phyloP scores from a whole-genome alignment of 2,888 invertebrate species.

The Yponomeuta malinellus region DNA sequence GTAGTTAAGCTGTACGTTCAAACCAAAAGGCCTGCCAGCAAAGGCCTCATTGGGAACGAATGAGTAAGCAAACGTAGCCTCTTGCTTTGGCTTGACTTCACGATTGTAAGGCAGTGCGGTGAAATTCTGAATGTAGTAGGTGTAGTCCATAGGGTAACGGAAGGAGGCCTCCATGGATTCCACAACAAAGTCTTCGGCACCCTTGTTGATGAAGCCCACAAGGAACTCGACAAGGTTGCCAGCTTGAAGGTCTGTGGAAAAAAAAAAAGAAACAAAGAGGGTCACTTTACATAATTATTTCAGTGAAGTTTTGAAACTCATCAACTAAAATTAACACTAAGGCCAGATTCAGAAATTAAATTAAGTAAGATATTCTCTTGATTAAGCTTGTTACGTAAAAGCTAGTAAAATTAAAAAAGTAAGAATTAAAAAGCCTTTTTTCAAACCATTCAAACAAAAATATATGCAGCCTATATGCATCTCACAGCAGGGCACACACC shows the following conservation, averaged over 20 bases:
- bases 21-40: constrained; percentile 96
- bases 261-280: background rate
- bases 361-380: too few species aligned
- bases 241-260: constrained; percentile 86
- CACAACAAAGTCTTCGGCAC: constrained; percentile 91
- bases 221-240: constrained; percentile 95
- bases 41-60: constrained; percentile 98
- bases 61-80: constrained; percentile 96
- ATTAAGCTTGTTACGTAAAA: too few species aligned
- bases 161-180: constrained; percentile 98
- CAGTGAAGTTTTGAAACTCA: too few species aligned
- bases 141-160: constrained; percentile 99
- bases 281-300: background rate
- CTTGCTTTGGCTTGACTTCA: constrained; percentile 91
- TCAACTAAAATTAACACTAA: too few species aligned
- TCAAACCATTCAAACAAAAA: too few species aligned
- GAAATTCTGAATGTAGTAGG: constrained; percentile 98
- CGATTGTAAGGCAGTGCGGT: constrained; percentile 92
- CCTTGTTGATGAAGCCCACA: constrained; percentile 97
- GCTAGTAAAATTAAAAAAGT: too few species aligned
- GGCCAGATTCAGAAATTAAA: too few species aligned
- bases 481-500: too few species aligned
- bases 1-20: constrained; percentile 94
- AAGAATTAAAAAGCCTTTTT: too few species aligned
- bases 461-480: too few species aligned